These are phyloP conservation scores for Furcifer pardalis DNA, from an alignment of 2,797 vertebrate species.

Conservation along the genomic window DNA sequence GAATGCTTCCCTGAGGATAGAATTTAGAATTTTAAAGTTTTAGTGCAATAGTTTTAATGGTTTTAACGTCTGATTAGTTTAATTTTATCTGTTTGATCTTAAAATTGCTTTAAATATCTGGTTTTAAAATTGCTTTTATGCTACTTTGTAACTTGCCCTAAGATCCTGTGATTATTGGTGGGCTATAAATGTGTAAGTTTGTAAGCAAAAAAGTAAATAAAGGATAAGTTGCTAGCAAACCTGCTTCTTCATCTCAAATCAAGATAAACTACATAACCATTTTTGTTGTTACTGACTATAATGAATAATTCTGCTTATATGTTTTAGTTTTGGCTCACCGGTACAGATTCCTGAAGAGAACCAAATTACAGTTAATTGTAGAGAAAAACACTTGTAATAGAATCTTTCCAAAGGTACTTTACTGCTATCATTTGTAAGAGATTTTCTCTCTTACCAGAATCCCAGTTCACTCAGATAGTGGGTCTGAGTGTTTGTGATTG, in stretches of 20 bases:
- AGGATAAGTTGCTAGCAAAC: slow-evolving; percentile 58
- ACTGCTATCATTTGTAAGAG: neutral
- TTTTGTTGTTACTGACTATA: slow-evolving; percentile 32
- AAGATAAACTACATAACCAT: slow-evolving; percentile 59
- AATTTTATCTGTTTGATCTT: slow-evolving; percentile 55
- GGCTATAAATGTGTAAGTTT: no score
- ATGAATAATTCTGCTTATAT: slow-evolving; percentile 59
- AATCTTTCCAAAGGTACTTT: neutral
- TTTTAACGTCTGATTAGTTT: slow-evolving; percentile 48
- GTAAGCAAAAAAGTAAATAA: no score
- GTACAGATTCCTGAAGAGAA: slow-evolving; percentile 39
- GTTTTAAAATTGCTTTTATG: no score
- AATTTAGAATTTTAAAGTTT: slow-evolving; percentile 47
- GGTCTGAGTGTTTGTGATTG: neutral
- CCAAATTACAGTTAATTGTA: slow-evolving; percentile 50
- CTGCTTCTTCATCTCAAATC: slow-evolving; percentile 58
- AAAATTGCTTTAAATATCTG: no score
- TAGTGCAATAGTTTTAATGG: no score
- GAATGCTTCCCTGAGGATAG: slow-evolving; percentile 36
- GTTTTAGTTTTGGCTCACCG: slow-evolving; percentile 32
- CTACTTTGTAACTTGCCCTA: no score
- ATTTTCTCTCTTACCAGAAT: neutral
- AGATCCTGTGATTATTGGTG: no score
- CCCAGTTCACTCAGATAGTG: neutral
- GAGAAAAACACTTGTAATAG: slow-evolving; percentile 46